Evolutionary conservation across 2,888 invertebrate species (phyloP).

Genomic region (Alentia gelatinosa): DNA sequence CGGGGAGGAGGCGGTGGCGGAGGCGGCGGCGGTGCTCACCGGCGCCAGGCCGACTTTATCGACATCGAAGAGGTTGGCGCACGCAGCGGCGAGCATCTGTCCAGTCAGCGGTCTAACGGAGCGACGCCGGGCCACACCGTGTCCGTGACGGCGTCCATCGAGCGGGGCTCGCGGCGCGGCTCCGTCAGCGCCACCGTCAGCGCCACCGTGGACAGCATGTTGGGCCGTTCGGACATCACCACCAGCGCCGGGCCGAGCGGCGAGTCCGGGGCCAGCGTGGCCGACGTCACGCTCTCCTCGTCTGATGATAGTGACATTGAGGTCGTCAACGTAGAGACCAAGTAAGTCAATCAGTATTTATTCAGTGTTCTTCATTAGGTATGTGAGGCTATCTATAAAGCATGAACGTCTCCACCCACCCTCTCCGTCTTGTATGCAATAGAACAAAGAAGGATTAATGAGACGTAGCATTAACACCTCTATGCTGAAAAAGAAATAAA

Average conservation of each 20-base stretch:
- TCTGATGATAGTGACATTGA: conserved; percentile 60
- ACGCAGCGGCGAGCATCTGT: not conserved
- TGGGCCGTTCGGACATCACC: conserved; percentile 8
- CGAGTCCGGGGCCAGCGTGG: conserved; percentile 41
- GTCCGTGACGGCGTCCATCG: conserved; percentile 31
- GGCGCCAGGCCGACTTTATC: not conserved
- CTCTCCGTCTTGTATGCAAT: no score
- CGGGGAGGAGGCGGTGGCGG: no score
- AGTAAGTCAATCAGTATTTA: conserved; percentile 50
- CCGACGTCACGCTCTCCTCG: conserved; percentile 32
- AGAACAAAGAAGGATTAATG: no score
- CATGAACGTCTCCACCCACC: no score
- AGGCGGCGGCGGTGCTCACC: not conserved
- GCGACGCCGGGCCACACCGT: conserved; percentile 3
- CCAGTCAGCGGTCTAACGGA: not conserved
- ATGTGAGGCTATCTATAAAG: no score
- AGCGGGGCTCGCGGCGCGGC: not conserved
- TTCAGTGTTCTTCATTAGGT: no score
- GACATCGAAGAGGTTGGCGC: conserved; percentile 28
- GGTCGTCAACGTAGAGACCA: conserved; percentile 58
- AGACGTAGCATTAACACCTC: no score
- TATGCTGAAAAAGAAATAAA: no score
- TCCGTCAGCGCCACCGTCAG: conserved; percentile 35
- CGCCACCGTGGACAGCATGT: conserved; percentile 5
- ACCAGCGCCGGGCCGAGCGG: conserved; percentile 21